These are phyloP conservation scores for Lophotis ruficrista DNA, from an alignment of 2,113 vertebrate genomes.

Conservation along the genomic window DNA sequence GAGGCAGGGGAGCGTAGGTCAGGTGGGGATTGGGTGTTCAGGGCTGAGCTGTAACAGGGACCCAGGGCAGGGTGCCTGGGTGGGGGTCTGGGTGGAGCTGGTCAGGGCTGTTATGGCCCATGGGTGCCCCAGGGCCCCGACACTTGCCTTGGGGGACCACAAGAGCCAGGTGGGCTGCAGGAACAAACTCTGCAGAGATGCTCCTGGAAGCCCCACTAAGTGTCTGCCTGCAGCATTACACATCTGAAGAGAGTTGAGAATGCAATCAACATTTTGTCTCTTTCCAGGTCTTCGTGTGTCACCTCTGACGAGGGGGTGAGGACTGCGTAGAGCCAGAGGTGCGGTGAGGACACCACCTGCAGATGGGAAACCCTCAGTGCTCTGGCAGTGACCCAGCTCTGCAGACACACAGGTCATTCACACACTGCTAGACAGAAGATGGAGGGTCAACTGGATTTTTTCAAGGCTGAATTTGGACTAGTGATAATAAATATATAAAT, in stretches of 20 bases:
- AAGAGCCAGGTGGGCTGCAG: not conserved
- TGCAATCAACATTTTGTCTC: not conserved
- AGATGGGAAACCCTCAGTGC: not conserved
- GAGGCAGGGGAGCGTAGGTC: not conserved
- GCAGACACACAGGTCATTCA: not conserved
- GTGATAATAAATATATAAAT: not conserved
- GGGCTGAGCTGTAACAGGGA: not conserved
- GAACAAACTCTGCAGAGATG: not conserved
- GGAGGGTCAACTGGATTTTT: not conserved
- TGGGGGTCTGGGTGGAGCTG: not conserved
- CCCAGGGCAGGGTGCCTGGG: not conserved
- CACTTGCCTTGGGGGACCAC: not conserved
- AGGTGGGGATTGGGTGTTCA: not conserved
- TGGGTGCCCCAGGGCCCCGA: rapidly evolving
- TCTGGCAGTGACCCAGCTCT: not conserved
- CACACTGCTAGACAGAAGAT: not conserved
- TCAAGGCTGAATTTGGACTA: not conserved
- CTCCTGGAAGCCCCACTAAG: not conserved
- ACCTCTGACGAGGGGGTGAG: not conserved
- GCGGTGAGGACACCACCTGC: not conserved
- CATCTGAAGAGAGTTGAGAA: not conserved
- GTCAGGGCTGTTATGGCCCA: not conserved
- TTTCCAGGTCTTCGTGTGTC: not conserved
- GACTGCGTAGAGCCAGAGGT: not conserved
- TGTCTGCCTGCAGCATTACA: too few species aligned